Percentiles rank a stretch among this genome's conserved stretches.
These are phyloP conservation scores for Raja brachyura DNA, from an alignment of 2,113 vertebrate genomes.

Conservation along the genomic window DNA sequence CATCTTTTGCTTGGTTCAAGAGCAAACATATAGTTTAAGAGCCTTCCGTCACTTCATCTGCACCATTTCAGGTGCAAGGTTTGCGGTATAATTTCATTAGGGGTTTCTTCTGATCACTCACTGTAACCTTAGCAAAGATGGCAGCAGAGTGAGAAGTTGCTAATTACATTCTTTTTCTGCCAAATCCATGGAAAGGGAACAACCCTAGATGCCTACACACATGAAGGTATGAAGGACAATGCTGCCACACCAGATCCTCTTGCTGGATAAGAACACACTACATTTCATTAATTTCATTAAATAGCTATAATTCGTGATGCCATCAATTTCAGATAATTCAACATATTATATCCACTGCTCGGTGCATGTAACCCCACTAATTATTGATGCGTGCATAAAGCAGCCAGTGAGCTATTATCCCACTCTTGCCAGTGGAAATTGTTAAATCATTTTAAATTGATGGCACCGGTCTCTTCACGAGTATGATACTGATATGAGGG, in stretches of 20 bases:
- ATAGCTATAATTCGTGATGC: not conserved
- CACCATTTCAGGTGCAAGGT: not conserved
- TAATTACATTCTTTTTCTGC: not conserved
- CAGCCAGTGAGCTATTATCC: not conserved
- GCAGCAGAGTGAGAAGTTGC: not conserved
- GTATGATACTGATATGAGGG: too few relatives aligned
- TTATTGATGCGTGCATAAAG: not conserved
- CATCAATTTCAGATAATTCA: not conserved
- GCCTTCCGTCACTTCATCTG: not conserved
- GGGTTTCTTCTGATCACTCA: not conserved
- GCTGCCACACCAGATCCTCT: not conserved
- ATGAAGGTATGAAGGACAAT: not conserved
- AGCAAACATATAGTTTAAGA: not conserved
- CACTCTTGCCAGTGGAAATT: not conserved
- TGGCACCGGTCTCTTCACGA: too few relatives aligned
- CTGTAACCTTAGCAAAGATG: not conserved
- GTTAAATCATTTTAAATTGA: not conserved
- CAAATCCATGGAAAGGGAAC: not conserved
- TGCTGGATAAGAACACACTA: not conserved
- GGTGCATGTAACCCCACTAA: not conserved
- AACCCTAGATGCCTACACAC: not conserved
- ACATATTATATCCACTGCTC: not conserved
- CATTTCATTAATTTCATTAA: not conserved
- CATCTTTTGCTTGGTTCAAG: not conserved
- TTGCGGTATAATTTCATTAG: not conserved